phyloP scores from a whole-genome alignment of 2,113 vertebrate species.

The Eurystomus gularis region DNA sequence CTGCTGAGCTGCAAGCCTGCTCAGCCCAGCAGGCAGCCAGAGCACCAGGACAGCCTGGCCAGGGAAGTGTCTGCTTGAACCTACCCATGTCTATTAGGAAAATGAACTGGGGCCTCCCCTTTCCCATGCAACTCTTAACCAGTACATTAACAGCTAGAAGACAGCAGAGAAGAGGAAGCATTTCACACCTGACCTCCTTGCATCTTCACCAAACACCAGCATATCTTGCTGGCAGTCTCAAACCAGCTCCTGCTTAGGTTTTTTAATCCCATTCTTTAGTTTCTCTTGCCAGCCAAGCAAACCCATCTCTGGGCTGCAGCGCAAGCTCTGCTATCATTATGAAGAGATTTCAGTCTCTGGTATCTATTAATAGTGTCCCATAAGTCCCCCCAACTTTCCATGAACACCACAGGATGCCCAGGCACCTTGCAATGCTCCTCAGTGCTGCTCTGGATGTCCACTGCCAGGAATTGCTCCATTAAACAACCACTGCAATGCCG shows the following conservation, averaged over 20 bases:
- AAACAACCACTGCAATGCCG: neutral
- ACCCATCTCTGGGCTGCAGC: neutral
- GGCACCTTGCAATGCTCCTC: neutral
- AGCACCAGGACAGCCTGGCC: neutral
- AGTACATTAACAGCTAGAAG: neutral
- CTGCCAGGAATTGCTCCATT: neutral
- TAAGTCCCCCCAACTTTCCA: neutral
- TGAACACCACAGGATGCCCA: neutral
- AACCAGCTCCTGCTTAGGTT: neutral
- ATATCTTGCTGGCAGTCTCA: neutral
- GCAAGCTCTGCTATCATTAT: neutral
- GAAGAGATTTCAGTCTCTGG: neutral
- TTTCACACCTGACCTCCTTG: neutral
- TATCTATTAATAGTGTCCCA: neutral
- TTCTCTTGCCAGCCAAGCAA: neutral
- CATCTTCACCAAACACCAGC: neutral
- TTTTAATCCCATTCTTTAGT: neutral
- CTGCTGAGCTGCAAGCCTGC: neutral
- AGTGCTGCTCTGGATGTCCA: neutral
- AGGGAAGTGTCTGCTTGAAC: neutral
- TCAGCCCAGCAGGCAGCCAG: neutral
- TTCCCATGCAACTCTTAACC: neutral
- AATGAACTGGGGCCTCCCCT: neutral
- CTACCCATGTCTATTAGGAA: neutral
- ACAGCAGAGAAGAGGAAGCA: neutral